Evolutionary conservation across 1,140 invertebrate genomes (phyloP).

Genomic region (Eurosta solidaginis): DNA sequence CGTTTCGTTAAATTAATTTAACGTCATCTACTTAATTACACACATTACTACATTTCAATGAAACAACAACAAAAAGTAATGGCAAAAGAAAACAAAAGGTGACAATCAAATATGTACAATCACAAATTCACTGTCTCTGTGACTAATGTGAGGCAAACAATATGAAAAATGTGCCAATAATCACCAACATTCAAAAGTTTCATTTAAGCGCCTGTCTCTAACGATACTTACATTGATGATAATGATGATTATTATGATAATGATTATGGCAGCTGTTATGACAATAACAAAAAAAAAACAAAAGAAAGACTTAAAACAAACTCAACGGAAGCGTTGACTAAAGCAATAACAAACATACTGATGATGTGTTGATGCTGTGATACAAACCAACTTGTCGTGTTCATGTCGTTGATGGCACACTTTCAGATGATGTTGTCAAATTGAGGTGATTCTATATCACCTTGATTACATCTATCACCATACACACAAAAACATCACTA

Average conservation of each 20-base stretch:
- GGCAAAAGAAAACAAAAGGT: too few species aligned
- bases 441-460: background rate
- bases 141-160: background rate
- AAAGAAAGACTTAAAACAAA: background rate
- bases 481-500: background rate
- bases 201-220: background rate
- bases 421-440: background rate
- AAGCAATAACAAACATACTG: background rate
- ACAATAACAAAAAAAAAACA: background rate
- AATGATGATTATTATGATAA: background rate
- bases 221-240: background rate
- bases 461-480: background rate
- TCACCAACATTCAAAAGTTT: slow-evolving; percentile 1
- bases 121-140: too few species aligned
- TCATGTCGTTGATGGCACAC: background rate
- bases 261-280: background rate
- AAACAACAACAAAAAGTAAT: background rate
- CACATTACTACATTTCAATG: too few species aligned
- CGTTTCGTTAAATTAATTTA: too few species aligned
- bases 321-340: background rate
- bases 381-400: background rate
- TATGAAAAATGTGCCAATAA: slow-evolving; percentile 1
- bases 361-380: background rate
- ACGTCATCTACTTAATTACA: too few species aligned
- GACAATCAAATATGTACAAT: too few species aligned